phyloP scores from a whole-genome alignment of 2,888 invertebrate species.

The Scaptomyza parva region DNA sequence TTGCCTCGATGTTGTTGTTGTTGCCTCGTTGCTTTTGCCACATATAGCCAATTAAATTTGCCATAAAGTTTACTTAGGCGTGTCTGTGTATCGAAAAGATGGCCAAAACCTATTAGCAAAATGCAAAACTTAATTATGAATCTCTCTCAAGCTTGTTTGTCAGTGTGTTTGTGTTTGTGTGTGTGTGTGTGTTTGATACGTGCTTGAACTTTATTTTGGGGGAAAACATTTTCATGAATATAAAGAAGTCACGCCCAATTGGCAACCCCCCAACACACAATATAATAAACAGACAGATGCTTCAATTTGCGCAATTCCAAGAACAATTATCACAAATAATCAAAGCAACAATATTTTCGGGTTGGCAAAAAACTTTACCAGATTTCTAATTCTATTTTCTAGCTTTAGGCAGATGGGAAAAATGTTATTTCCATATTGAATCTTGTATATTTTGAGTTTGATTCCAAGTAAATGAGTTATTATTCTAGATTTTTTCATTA shows the following conservation, averaged over 20 bases:
- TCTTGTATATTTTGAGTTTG: too few species aligned
- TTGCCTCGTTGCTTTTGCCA: constrained; percentile 12
- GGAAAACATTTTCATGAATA: constrained; percentile 7
- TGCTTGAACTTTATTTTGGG: constrained; percentile 9
- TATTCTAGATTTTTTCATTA: too few species aligned
- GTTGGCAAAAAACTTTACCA: neutral
- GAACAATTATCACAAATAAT: constrained; percentile 31
- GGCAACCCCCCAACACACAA: too few species aligned
- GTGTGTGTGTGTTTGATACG: neutral
- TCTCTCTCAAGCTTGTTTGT: constrained; percentile 2
- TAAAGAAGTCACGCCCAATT: constrained; percentile 1
- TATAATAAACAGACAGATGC: constrained; percentile 1
- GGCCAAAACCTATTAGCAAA: constrained; percentile 47
- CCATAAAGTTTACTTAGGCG: constrained; percentile 49
- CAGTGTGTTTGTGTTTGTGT: too few species aligned
- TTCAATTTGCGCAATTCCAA: neutral
- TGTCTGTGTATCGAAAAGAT: constrained; percentile 30
- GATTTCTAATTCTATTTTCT: neutral
- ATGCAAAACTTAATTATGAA: constrained; percentile 47
- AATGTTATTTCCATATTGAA: constrained; percentile 2
- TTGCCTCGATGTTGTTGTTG: neutral
- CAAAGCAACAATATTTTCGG: constrained; percentile 18
- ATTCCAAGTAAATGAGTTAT: neutral
- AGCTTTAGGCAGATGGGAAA: neutral
- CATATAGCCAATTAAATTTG: constrained; percentile 61